Evolutionary conservation across 2,888 invertebrate species (phyloP), one percentile per base, ranked within the genome.

Genomic region (Bembecia ichneumoniformis): DNA sequence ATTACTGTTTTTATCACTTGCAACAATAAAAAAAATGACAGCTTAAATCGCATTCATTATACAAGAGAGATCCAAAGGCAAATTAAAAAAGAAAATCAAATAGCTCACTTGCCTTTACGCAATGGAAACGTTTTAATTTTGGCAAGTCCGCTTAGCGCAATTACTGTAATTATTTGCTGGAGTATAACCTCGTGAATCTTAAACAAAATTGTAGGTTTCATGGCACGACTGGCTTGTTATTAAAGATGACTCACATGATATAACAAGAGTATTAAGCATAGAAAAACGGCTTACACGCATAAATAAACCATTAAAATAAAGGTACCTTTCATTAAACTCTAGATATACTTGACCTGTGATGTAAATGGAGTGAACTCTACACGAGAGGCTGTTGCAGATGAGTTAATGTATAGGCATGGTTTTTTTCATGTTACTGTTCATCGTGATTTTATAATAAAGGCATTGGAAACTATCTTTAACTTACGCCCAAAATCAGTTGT

Each of bases 171-270:
- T 72, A 80, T 69, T 69, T 62, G 69, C 66, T 60, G 62, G 71
- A 60, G 63, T 65, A 74, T 74, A 69, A 73, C 70, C 71, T 76
- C 75, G 69, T 84, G 79, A 82, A 83, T 83, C 82, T 69, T 63
- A 59, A 59, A 53, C 61, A 55, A 78, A 80, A 84, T 86, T 81
- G 76, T 68, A 70, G 70, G 74, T 70, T 80, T 63, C 66, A 68
- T 68, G 68, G 68, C 71, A 67, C 67, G 71, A 74, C 63, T 63
- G 60, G 59, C 64, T 67, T 63, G 66, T 73, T 66, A 71, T 75
- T 74, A 71, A 57, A 59, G 66, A 64, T 80, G 80, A 81, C 57
- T 82, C 79, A 81, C 65, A 59, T 34, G 15, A 47, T 46, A 16
- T 28, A 44, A 14, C 44, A 36, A 10, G 35, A 40, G 36, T 51